phyloP scores from a whole-genome alignment of 2,113 vertebrate genomes.

The Semnopithecus entellus region DNA sequence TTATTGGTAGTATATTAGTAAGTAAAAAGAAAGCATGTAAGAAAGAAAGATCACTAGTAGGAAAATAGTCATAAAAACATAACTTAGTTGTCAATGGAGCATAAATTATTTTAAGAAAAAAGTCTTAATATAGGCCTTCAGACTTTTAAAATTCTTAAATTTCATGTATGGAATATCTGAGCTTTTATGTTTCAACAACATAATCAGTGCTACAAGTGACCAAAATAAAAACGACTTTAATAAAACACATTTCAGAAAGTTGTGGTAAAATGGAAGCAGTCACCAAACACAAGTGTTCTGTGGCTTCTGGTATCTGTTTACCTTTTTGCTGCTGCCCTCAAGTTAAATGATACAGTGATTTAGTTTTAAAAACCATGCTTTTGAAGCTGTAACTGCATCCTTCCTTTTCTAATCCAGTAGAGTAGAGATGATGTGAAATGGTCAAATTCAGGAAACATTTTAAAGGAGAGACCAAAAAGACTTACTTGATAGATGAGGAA shows the following conservation, averaged over 20 bases:
- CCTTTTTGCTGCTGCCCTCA: background rate
- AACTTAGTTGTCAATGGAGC: background rate
- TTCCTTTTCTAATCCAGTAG: background rate
- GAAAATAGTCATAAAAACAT: slow-evolving; percentile 12
- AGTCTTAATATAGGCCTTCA: background rate
- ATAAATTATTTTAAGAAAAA: slow-evolving; percentile 18
- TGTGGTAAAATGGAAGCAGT: background rate
- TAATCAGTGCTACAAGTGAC: background rate
- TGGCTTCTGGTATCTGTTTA: background rate
- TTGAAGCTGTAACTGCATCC: background rate
- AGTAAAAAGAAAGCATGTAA: background rate
- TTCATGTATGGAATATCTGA: slow-evolving; percentile 12
- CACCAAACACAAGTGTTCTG: background rate
- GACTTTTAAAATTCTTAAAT: slow-evolving; percentile 15
- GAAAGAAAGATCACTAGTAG: background rate
- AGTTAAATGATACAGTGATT: background rate
- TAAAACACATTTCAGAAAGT: background rate
- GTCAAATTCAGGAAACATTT: background rate
- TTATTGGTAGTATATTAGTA: background rate
- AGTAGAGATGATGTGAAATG: background rate
- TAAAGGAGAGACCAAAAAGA: background rate
- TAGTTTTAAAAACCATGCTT: background rate
- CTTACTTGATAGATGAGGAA: background rate
- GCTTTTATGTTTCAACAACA: background rate
- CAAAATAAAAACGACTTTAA: slow-evolving; percentile 30